Conservation (phyloP, 2,888 invertebrate genomes). For the Agonopterix subpropinquella region DNA sequence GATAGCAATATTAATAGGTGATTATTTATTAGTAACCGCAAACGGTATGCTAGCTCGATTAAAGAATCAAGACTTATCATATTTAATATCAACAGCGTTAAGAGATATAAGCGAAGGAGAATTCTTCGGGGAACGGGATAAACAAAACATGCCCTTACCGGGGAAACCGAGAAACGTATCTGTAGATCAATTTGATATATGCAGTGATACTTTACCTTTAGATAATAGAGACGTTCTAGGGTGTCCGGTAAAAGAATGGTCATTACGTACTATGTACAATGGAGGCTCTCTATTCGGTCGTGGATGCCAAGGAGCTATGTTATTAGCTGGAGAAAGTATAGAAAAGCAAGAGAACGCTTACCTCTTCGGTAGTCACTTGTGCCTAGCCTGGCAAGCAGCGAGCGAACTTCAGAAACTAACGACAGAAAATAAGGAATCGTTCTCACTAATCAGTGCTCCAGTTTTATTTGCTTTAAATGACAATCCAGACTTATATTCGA, state of each 20-base stretch:
- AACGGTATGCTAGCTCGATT: constrained; percentile 86
- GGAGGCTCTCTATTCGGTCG: constrained; percentile 81
- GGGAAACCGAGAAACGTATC: constrained; percentile 64
- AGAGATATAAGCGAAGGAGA: constrained; percentile 89
- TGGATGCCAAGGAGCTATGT: constrained; percentile 87
- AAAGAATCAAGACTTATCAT: constrained; percentile 82
- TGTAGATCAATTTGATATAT: constrained; percentile 39
- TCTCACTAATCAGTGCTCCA: constrained; percentile 86
- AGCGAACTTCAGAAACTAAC: constrained; percentile 53
- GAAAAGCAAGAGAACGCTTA: constrained; percentile 83
- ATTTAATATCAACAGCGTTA: constrained; percentile 87
- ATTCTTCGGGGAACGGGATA: constrained; percentile 84
- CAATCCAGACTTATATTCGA: constrained; percentile 79
- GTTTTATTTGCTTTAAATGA: constrained; percentile 87
- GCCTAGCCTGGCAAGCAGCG: constrained; percentile 86
- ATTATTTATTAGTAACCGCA: constrained; percentile 88
- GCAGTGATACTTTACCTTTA: constrained; percentile 51
- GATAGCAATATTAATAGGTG: constrained; percentile 90
- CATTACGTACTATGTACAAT: constrained; percentile 80
- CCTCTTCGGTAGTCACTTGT: constrained; percentile 87
- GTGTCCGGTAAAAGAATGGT: constrained; percentile 82
- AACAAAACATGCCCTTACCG: constrained; percentile 84
- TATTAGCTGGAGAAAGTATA: constrained; percentile 80
- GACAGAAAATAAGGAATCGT: constrained; percentile 75
- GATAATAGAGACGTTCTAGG: constrained; percentile 58